A percentile compares a stretch with the other conserved stretches of the same genome.
Evolutionary conservation across 1,140 invertebrate genomes (phyloP).

Genomic region (Chlorops oryzae): DNA sequence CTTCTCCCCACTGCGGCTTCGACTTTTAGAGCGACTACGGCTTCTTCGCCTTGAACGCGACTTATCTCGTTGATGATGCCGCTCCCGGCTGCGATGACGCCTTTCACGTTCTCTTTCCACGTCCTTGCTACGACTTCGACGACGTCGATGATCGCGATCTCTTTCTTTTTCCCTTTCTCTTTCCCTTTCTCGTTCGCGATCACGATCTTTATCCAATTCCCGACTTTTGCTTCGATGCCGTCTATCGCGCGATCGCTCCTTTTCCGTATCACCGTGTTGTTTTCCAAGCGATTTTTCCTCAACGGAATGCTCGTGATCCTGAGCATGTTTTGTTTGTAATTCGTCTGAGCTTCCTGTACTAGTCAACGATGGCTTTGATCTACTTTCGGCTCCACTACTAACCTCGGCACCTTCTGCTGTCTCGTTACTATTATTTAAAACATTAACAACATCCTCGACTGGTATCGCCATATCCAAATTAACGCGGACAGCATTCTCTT

Average conservation of each 20-base stretch:
- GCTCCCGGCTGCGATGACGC: conserved; percentile 28
- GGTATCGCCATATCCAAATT: conserved; percentile 57
- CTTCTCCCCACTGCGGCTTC: conserved; percentile 29
- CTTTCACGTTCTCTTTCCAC: conserved; percentile 21
- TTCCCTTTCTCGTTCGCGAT: conserved; percentile 38
- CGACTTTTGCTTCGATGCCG: no score
- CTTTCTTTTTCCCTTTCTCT: conserved; percentile 33
- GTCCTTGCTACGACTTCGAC: neutral
- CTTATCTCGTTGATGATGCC: conserved; percentile 29
- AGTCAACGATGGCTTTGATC: no score
- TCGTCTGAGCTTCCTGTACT: conserved; percentile 13
- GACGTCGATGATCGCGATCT: conserved; percentile 25
- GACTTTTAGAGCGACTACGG: conserved; percentile 38
- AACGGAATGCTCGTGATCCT: conserved; percentile 16
- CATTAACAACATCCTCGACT: conserved; percentile 60
- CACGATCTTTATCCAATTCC: conserved; percentile 16
- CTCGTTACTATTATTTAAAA: conserved; percentile 49
- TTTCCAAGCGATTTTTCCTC: neutral
- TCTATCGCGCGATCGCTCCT: no score
- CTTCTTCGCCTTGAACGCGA: conserved; percentile 34
- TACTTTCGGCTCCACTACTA: neutral
- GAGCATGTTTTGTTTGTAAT: conserved; percentile 27
- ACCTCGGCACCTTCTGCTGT: neutral
- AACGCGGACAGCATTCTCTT: conserved; percentile 52
- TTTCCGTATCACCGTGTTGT: conserved; percentile 8